phyloP scores from a whole-genome alignment of 2,797 vertebrate species.

The Glyptemys insculpta region DNA sequence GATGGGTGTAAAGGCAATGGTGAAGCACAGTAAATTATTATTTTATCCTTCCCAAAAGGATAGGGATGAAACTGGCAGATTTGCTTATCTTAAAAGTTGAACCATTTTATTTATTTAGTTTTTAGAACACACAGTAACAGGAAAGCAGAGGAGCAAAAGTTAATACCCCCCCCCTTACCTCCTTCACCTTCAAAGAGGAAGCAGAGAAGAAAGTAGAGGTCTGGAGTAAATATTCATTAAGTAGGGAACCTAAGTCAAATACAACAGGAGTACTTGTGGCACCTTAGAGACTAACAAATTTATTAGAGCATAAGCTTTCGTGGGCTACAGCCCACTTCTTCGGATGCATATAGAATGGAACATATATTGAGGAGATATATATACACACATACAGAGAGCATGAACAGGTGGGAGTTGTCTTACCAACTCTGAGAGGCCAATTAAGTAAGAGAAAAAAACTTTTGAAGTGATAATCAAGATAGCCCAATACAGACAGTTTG shows the following conservation, averaged over 20 bases:
- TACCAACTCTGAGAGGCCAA: no score
- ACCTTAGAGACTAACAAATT: no score
- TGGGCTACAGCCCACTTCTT: no score
- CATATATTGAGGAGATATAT: no score
- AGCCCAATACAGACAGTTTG: no score
- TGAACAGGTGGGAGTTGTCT: no score
- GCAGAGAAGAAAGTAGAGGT: neutral
- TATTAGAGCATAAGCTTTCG: no score
- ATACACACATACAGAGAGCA: no score
- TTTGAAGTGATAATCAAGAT: no score
- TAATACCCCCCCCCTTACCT: neutral
- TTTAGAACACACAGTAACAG: neutral
- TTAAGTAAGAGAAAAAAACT: no score
- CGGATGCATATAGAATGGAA: no score
- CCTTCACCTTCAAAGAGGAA: neutral
- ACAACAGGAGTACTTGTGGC: neutral
- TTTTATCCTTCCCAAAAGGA: slow-evolving; percentile 9
- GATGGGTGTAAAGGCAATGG: neutral
- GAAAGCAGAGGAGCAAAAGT: neutral
- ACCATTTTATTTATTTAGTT: slow-evolving; percentile 20
- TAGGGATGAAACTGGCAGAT: neutral
- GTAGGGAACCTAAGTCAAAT: slow-evolving; percentile 21
- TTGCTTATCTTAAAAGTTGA: neutral
- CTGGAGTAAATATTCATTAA: neutral
- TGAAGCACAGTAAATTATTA: neutral